Evolutionary conservation across 2,113 vertebrate species (phyloP), one percentile per base, ranked within the genome.

Genomic region (Pangasianodon gigas): DNA sequence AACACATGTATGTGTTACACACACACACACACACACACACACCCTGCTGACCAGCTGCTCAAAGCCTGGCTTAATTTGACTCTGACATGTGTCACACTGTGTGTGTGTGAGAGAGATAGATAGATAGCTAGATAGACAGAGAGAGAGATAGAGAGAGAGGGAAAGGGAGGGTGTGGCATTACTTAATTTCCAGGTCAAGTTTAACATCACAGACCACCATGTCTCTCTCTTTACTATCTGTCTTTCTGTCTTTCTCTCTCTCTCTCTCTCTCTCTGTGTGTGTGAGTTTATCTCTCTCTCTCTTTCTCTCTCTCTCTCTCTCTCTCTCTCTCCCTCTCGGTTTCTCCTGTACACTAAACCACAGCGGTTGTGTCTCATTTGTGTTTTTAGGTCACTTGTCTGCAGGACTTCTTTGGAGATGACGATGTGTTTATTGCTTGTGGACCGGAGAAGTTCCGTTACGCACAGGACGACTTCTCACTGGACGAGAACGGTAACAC

Each of bases 401-500:
- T 99, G n/a, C 98, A 99, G 44, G 98, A 99, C 95, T 99, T 99
- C 96, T 99, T 99, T 90, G 98, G 98, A 0, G 98, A 99, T 1
- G 98, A 99, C 4, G 98, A 99, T 19, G 98, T 99, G 89, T 99
- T 99, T 91, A 98, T 99, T 75, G 98, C 98, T 86, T 99, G 98
- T 75, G 98, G 98, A 85, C 98, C 98, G 32, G 98, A 99, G 93
- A 99, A 99, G 91, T 99, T 99, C 94, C 97, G 98, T 95, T 99
- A 99, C 0, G 98, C 98, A 87, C 98, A 99, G 93, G 98, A 99
- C 29, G 98, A 99, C 94, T 99, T 99, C 92, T 99, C 98, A 77
- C 95, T 99, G 95, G 98, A 99, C 94, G 97, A 98, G 92, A 99
- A 98, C 16, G 98, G 98, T 99, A 95, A 96, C 92, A 48, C 16